Evolutionary conservation across 2,113 vertebrate genomes (phyloP).

Genomic region (Dromas ardeola): DNA sequence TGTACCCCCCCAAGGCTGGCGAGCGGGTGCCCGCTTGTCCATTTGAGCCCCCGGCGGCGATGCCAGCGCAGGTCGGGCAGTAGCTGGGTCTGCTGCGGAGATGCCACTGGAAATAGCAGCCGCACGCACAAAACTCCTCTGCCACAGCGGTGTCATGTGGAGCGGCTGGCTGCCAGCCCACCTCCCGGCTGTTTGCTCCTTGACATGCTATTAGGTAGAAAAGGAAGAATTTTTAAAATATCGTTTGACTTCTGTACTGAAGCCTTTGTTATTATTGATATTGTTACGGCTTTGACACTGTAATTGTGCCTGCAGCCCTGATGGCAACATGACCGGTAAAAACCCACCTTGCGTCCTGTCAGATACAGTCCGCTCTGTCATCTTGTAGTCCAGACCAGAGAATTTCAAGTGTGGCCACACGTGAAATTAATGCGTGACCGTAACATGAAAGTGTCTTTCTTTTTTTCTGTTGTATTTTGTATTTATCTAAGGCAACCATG

Average conservation of each 20-base stretch:
- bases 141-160: background rate
- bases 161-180: background rate
- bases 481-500: background rate
- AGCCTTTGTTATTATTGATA: background rate
- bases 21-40: background rate
- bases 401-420: background rate
- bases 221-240: background rate
- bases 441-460: background rate
- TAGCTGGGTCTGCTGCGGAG: background rate
- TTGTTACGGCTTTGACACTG: background rate
- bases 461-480: background rate
- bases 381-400: background rate
- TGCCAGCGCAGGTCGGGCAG: background rate
- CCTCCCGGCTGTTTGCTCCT: background rate
- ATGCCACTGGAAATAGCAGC: background rate
- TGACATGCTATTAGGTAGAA: background rate
- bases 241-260: background rate
- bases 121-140: background rate
- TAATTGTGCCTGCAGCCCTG: background rate
- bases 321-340: background rate
- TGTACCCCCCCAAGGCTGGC: rapidly evolving
- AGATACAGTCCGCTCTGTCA: background rate
- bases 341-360: background rate
- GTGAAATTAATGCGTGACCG: background rate
- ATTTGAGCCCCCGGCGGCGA: background rate